Base-by-base conservation (phyloP, 2,113 vertebrate species). In the Rhinichthys klamathensis region DNA sequence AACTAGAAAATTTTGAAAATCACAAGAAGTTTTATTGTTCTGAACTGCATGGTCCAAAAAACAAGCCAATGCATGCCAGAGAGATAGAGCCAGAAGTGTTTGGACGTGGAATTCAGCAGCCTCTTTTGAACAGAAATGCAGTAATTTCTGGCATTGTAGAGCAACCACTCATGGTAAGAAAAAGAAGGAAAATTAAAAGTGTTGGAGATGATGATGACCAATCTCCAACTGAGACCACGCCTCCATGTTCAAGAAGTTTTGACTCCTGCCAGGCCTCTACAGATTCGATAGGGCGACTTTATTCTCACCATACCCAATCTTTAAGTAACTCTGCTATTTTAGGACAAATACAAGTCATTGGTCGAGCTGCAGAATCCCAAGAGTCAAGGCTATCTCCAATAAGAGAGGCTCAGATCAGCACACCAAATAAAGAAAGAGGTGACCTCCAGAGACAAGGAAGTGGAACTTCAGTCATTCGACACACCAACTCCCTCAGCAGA, bases 1-100 rank as follows among this genome's bases (percentile, higher is more conserved):
- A 99, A 91, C 90, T 97, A 84, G 98, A 99, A 93, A 99, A 99
- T 83, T 99, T 98, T 89, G 97, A 99, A 95, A 99, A 98, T 84
- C 98, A 99, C 87, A 99, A 99, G 87, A 99, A 99, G 85, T 99
- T 99, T 93, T 99, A 98, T 88, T 99, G 98, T 87, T 99, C 98
- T 5, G 98, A 99, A 88, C 94, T 99, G 87, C 98, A 98, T 1
- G 98, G 98, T 88, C 98, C 98, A 87, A 99, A 99, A 94, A 97
- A 96, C 75, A 99, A 99, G 91, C 93, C 95, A 4, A 86, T 92
- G 3, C 21, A 87, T 41, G 41, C 94, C 32, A 93, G 96, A 90
- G 97, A 99, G 51, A 87, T 93, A 0, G 98, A 99, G 15, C 95
- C 96, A 81, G 96, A 97, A 84, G 91, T 95, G 0, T 90, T 92